These are phyloP conservation scores for Drosophila ohnishii DNA, from an alignment of 1,140 invertebrate genomes.

Conservation along the genomic window DNA sequence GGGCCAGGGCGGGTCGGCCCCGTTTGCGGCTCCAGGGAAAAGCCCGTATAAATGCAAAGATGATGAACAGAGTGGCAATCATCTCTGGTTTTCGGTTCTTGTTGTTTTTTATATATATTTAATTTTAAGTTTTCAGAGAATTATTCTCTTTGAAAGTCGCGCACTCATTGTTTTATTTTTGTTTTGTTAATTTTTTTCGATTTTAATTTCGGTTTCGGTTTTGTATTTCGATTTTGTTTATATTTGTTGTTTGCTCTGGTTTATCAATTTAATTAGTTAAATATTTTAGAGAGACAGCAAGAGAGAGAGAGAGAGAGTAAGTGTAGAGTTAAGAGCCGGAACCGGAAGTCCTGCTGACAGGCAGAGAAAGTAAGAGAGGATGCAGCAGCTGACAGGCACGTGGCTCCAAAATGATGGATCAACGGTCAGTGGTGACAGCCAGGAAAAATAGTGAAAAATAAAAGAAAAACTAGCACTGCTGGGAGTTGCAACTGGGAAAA, in stretches of 20 bases:
- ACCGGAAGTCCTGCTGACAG: slow-evolving; percentile 26
- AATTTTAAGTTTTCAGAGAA: background rate
- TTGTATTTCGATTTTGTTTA: slow-evolving; percentile 11
- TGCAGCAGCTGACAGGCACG: slow-evolving; percentile 23
- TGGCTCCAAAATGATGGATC: slow-evolving; percentile 30
- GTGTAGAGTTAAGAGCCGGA: background rate
- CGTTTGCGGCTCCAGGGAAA: slow-evolving; percentile 78
- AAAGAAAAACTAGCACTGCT: background rate
- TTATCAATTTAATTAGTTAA: slow-evolving; percentile 33
- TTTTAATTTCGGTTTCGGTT: slow-evolving; percentile 5
- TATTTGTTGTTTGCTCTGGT: slow-evolving; percentile 12
- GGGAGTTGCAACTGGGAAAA: background rate
- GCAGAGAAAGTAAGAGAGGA: background rate
- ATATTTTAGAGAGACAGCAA: background rate
- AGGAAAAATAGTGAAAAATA: background rate
- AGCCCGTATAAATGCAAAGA: slow-evolving; percentile 82
- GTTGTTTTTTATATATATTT: background rate
- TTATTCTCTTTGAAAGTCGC: slow-evolving; percentile 2
- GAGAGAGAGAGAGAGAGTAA: background rate
- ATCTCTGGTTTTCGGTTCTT: slow-evolving; percentile 38
- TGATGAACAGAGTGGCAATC: slow-evolving; percentile 82
- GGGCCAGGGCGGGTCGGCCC: slow-evolving; percentile 47
- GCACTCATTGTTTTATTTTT: slow-evolving; percentile 12
- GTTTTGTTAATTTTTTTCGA: background rate
- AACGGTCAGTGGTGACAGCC: slow-evolving; percentile 20